Evolutionary conservation across 2,797 vertebrate genomes (phyloP), one percentile per base, ranked within the genome.

Genomic region (Coregonus suidteri): DNA sequence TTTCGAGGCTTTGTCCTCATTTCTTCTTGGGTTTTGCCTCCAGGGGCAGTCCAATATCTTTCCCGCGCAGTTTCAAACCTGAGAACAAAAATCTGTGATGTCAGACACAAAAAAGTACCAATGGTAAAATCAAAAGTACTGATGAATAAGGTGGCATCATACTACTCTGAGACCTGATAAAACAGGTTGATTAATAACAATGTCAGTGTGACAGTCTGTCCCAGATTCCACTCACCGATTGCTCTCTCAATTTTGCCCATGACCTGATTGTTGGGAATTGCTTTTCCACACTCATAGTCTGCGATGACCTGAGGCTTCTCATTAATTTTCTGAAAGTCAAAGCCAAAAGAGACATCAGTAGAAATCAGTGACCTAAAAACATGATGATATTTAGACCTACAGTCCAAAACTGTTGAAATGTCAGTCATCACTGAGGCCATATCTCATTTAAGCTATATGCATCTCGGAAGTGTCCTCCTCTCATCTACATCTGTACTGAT

Each of bases 201-300:
- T 47, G 41, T 47, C 41, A 47, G 41, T 47, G 51, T 52, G 53
- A 20, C 16, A 56, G 34, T 37, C 0, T 59, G 47, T 0, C 0
- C 41, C 67, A 62, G 6, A 0, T 1, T 4, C 3, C 53, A 85
- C 95, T 96, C 82, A 99, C 97, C 95, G 0, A 99, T 94, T 68
- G 92, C 95, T 90, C 98, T 94, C 87, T 99, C 97, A 0, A 99
- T 95, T 92, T 99, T 99, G 88, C 97, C 96, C 95, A 99, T 89
- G 76, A 99, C 96, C 89, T 99, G 97, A 91, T 99, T 99, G 84
- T 96, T 99, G 31, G 98, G 98, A 78, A 99, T 99, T 0, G 98
- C 98, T 88, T 88, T 95, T 64, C 98, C 97, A 0, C 91, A 84
- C 81, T 99, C 97, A 0, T 99, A 99, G 87, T 99, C 98, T 0